Conservation (phyloP, 2,888 invertebrate species). For the Micropterix aruncella region DNA sequence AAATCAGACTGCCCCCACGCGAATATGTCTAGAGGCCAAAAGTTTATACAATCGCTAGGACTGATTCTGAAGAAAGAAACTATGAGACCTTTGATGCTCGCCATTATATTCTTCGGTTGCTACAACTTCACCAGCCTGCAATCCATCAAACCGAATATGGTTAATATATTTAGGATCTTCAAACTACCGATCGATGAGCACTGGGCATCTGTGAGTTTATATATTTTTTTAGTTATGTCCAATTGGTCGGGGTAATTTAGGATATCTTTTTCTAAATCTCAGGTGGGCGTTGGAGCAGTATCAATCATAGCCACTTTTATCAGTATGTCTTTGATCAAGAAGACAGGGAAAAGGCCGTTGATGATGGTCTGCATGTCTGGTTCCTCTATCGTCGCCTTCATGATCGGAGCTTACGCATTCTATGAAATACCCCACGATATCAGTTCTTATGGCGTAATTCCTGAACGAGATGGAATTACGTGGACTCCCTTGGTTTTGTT, state of each 20-base stretch:
- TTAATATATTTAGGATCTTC: conserved; percentile 32
- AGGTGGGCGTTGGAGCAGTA: conserved; percentile 34
- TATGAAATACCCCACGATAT: conserved; percentile 21
- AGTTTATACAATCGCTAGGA: conserved; percentile 13
- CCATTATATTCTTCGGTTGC: conserved; percentile 38
- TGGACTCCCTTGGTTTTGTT: conserved; percentile 27
- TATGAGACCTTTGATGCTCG: conserved; percentile 32
- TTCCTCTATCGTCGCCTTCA: conserved; percentile 24
- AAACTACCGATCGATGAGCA: conserved; percentile 20
- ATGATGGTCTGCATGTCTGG: conserved; percentile 28
- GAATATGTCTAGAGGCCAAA: conserved; percentile 19
- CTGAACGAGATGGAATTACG: conserved; percentile 26
- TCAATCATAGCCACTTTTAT: conserved; percentile 27
- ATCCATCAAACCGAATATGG: conserved; percentile 39
- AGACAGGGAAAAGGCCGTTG: conserved; percentile 33
- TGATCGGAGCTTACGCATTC: conserved; percentile 30
- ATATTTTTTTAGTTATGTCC: neutral
- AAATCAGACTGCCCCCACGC: conserved; percentile 18
- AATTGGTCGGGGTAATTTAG: conserved; percentile 8
- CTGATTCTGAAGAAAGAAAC: conserved; percentile 37
- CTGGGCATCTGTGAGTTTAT: conserved; percentile 19
- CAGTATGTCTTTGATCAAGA: conserved; percentile 26
- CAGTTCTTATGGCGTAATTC: conserved; percentile 28
- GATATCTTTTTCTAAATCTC: conserved; percentile 13
- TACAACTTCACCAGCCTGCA: conserved; percentile 34